These are phyloP conservation scores for Penaeus vannamei DNA, from an alignment of 1,140 invertebrate species.

Conservation along the genomic window DNA sequence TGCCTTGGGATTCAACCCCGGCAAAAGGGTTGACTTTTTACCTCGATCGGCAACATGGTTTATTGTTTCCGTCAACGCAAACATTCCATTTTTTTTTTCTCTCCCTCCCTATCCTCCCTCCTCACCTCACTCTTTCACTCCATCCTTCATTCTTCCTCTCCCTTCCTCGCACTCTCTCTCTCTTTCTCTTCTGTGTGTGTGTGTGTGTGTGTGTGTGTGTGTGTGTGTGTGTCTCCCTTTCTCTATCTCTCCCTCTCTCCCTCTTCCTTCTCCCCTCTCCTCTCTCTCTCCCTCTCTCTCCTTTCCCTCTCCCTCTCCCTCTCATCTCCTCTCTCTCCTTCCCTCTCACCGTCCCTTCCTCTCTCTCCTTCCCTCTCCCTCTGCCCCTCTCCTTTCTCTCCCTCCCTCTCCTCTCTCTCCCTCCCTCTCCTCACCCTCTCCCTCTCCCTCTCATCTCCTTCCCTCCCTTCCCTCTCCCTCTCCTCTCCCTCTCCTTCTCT, in stretches of 20 bases:
- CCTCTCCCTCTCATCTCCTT: constrained; percentile 10
- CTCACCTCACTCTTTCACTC: neutral
- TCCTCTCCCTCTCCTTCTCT: too few species aligned
- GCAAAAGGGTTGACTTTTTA: too few species aligned
- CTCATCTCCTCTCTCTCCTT: neutral
- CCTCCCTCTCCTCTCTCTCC: neutral
- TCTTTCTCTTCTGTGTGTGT: too few species aligned
- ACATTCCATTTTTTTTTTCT: neutral
- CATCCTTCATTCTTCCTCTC: neutral
- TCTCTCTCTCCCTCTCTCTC: neutral
- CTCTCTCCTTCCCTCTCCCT: constrained; percentile 8
- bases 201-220: too few species aligned
- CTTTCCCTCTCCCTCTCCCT: neutral
- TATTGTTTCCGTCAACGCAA: neutral
- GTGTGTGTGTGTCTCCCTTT: too few species aligned
- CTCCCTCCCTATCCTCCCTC: neutral
- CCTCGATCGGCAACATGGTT: too few species aligned
- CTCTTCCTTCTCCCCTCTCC: neutral
- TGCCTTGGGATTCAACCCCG: too few species aligned
- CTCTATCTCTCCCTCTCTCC: neutral
- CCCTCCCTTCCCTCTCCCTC: neutral
- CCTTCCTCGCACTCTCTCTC: neutral
- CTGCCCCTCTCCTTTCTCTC: neutral
- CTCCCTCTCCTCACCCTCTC: neutral
- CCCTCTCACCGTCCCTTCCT: constrained; percentile 3